Evolutionary conservation across 2,113 vertebrate species (phyloP), one percentile per base, ranked within the genome.

Genomic region (Ctenomys sociabilis): DNA sequence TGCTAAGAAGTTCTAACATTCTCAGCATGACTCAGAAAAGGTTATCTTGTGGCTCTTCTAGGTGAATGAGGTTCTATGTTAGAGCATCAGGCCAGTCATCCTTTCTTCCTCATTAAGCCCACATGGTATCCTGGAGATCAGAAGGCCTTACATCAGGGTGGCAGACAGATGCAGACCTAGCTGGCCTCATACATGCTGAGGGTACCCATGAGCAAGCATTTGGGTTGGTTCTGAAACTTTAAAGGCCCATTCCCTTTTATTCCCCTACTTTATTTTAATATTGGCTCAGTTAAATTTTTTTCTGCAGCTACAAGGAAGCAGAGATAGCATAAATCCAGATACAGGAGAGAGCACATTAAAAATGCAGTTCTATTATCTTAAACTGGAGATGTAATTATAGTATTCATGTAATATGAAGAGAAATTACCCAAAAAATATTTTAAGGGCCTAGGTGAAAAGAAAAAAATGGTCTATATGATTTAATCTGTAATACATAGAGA

Each of bases 321-420:
- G 17, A 88, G 80, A 73, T 86, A 93, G 90, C 21, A 96, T 95
- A 97, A 97, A 97, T 93, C 57, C 30, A 95, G 95, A 92, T 81
- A 89, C 35, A 95, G 88, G 85, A 96, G 96, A 96, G 43, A 85
- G 54, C 90, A 95, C 96, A 97, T 97, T 97, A 96, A 97, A 97
- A 97, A 97, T 75, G 63, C 84, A 57, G 93, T 95, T 78, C 94
- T 93, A 96, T 95, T 97, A 96, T 96, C 92, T 96, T 81, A 96
- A 97, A 89, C 87, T 87, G 84, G 91, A 73, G 86, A 88, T 92
- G 66, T 87, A 94, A 96, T 97, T 97, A 97, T 17, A 96, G 82
- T 77, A 96, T 93, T 96, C 95, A 94, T 91, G 89, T 80, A 97
- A 94, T 21, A 98, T 88, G 90, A 98, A 97, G 82, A 97, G 82